Evolutionary conservation across 2,888 invertebrate genomes (phyloP).

Genomic region (Margaritifera margaritifera): DNA sequence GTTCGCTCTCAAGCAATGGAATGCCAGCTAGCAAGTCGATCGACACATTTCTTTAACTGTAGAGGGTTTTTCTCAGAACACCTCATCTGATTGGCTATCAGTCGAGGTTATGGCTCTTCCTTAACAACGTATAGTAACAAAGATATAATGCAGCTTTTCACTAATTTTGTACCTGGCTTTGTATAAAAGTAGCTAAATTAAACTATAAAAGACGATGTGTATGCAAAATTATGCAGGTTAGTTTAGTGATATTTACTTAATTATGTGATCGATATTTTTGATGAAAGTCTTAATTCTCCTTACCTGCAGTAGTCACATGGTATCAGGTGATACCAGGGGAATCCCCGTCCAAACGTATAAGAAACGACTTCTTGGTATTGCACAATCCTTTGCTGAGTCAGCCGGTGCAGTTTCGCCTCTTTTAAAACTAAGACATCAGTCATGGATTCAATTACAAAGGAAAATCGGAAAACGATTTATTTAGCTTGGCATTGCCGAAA

Average conservation of each 20-base stretch:
- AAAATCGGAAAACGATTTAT: too few species aligned
- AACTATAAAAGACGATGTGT: too few species aligned
- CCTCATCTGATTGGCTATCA: constrained; percentile 21
- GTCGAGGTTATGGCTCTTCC: constrained; percentile 8
- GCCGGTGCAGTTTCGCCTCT: not conserved
- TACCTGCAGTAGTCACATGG: constrained; percentile 18
- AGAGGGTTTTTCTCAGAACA: constrained; percentile 24
- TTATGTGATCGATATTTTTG: too few species aligned
- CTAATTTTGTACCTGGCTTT: too few species aligned
- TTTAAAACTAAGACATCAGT: not conserved
- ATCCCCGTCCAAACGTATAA: constrained; percentile 17
- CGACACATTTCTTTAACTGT: not conserved
- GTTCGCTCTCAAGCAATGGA: too few species aligned
- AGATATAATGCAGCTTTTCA: too few species aligned
- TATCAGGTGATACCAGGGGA: constrained; percentile 17
- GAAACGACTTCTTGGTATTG: constrained; percentile 23
- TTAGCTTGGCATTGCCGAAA: too few species aligned
- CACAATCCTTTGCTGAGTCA: constrained; percentile 7
- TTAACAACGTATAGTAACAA: constrained; percentile 4
- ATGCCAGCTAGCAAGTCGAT: too few species aligned
- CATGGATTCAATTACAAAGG: not conserved
- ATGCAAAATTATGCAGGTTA: too few species aligned
- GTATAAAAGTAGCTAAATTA: too few species aligned
- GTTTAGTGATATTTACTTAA: too few species aligned
- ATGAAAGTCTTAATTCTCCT: too few species aligned